Evolutionary conservation across 2,113 vertebrate species (phyloP).

Genomic region (Tichodroma muraria): DNA sequence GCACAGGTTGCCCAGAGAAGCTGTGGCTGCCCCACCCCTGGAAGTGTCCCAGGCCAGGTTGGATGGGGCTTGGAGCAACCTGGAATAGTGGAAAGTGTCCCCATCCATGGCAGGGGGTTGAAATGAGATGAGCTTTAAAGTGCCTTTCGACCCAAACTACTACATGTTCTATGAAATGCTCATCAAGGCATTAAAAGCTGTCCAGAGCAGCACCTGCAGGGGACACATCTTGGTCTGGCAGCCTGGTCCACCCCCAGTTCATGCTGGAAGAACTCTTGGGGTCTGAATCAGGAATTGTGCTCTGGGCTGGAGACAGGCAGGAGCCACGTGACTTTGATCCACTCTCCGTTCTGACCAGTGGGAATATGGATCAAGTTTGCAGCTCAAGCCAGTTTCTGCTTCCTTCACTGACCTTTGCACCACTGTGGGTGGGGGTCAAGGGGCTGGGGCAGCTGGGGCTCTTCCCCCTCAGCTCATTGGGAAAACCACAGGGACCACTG

Average conservation of each 20-base stretch:
- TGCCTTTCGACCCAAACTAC: neutral
- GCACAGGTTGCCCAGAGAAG: neutral
- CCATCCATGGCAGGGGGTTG: neutral
- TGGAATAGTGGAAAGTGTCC: neutral
- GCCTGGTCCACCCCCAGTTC: neutral
- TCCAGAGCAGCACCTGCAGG: neutral
- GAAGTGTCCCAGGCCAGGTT: neutral
- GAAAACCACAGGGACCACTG: neutral
- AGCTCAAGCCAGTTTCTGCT: neutral
- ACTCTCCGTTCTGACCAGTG: neutral
- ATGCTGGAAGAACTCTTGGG: neutral
- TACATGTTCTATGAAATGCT: neutral
- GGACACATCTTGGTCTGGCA: neutral
- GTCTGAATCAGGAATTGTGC: neutral
- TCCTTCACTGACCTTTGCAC: neutral
- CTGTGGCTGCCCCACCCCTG: neutral
- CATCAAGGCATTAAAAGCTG: neutral
- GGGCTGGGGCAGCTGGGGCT: neutral
- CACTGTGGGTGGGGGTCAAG: neutral
- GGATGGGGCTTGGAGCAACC: neutral
- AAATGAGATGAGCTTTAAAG: neutral
- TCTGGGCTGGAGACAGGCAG: neutral
- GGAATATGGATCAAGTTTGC: neutral
- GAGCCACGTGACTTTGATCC: neutral
- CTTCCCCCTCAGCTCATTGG: neutral